Evolutionary conservation across 2,888 invertebrate species (phyloP), one percentile per base, ranked within the genome.

Genomic region (Agrotis ipsilon): DNA sequence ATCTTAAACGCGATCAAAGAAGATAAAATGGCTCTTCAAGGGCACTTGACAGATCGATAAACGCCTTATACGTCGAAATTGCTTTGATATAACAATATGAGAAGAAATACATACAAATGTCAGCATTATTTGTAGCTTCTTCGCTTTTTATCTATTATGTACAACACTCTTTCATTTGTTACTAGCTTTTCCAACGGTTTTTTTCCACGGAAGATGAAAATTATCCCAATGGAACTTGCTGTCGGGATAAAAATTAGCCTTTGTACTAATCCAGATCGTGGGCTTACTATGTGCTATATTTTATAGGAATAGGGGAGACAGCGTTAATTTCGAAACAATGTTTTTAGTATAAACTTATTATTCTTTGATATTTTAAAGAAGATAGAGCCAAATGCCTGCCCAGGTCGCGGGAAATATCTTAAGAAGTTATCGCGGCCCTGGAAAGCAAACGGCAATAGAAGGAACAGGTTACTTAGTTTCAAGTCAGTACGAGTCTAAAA

Each of bases 31-130:
- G 39, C 24, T 65, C 16, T 51, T 65, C 68, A 68, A 61, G 61
- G 74, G 46, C 64, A 68, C 45, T 78, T 59, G 64, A 4, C 39
- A 32, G 49, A 67, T 75, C 67, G 71, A 72, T 78, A 64, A 78
- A 78, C 57, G 62, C 66, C 69, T 61, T 77, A 61, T 77, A 32
- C 21, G 77, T 74, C 14, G 46, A 65, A 78, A 78, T 69, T 61
- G 77, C 55, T 48, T 64, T 59, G 72, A 39, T 72, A 67, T 61
- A 59, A 76, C 62, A 67, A 54, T 72, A 66, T 64, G 48, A 51
- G 43, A 55, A 27, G 43, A 62, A 72, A 66, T 60, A 64, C 18
- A 39, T 52, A 75, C 52, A 75, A 61, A 49, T 39, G 51, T 52
- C 60, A 52, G 21, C 13, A n/a, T 71, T 60, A 58, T 69, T 74